A percentile compares a stretch with the other conserved stretches of the same genome.
phyloP scores from a whole-genome alignment of 2,113 vertebrate genomes.

The Marmota flaviventris region DNA sequence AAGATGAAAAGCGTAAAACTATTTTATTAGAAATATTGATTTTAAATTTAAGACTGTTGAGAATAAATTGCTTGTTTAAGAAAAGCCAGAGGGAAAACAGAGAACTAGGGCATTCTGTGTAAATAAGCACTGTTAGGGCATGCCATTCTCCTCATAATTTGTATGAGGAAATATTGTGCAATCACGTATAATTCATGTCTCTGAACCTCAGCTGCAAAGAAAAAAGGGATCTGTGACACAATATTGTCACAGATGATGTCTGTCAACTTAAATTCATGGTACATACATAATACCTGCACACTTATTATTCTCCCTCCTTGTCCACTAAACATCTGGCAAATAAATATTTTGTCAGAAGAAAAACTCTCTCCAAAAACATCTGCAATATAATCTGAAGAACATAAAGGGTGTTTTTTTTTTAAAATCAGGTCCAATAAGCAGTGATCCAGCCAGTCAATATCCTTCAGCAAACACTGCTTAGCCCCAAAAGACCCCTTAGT shows the following conservation, averaged over 20 bases:
- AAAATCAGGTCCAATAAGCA: background rate
- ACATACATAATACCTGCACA: background rate
- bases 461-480: background rate
- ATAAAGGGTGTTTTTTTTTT: background rate
- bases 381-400: background rate
- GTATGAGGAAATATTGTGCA: background rate
- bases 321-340: background rate
- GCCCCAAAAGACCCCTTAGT: background rate
- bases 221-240: background rate
- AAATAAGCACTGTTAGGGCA: slow-evolving; percentile 46
- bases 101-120: background rate
- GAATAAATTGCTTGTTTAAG: slow-evolving; percentile 82
- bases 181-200: slow-evolving; percentile 25
- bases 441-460: background rate
- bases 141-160: background rate
- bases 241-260: background rate
- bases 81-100: slow-evolving; percentile 78
- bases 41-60: slow-evolving; percentile 82
- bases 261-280: background rate
- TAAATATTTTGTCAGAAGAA: slow-evolving; percentile 12
- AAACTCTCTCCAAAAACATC: background rate
- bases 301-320: background rate
- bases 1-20: slow-evolving; percentile 79
- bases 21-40: slow-evolving; percentile 83
- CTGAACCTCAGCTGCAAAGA: slow-evolving; percentile 42